Evolutionary conservation across 2,797 vertebrate genomes (phyloP), one percentile per base, ranked within the genome.

Genomic region (Paedocypris micromegethes): DNA sequence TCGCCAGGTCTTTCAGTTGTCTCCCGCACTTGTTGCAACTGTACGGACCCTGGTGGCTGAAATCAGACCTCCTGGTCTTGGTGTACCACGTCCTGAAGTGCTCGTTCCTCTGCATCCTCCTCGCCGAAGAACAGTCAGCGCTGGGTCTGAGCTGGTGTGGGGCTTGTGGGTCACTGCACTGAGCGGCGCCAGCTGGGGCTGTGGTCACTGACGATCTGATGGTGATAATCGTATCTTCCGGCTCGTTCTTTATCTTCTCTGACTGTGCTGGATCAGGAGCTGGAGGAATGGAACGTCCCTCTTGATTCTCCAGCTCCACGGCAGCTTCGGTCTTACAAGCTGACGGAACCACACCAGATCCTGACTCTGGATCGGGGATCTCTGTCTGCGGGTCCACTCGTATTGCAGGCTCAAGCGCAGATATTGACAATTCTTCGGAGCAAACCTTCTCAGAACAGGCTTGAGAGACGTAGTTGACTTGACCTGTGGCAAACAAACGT

Each of bases 11-110:
- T 45, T 72, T 61, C 39, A 90, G 88, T 0, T 82, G 80, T 66
- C 89, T 88, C 2, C 83, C 79, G 7, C 89, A 90, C 53, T 86
- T 87, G 0, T 82, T 80, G 65, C 88, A 90, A 47, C 84, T 83
- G 3, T 86, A 85, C 0, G 77, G 72, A 0, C 75, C 76, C 9
- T 85, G 83, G 0, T 76, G 68, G 51, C 41, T 44, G 6, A 41
- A 9, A 5, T 77, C 72, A 37, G 0, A 45, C 41, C 0, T 37
- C n/a, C 42, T 40, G 7, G 48, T 9, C 38, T 63, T 46, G 37
- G 41, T 5, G 51, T 45, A 67, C 38, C 59, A 47, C 1, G 55
- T 5, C 50, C 4, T 50, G 6, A 54, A 54, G 6, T 38, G 38
- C 23, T 60, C 63, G 37, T 53, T 46, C 42, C 48, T 62, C 8